Evolutionary conservation across 2,888 invertebrate species (phyloP).

Genomic region (Melinopterus prodromus): DNA sequence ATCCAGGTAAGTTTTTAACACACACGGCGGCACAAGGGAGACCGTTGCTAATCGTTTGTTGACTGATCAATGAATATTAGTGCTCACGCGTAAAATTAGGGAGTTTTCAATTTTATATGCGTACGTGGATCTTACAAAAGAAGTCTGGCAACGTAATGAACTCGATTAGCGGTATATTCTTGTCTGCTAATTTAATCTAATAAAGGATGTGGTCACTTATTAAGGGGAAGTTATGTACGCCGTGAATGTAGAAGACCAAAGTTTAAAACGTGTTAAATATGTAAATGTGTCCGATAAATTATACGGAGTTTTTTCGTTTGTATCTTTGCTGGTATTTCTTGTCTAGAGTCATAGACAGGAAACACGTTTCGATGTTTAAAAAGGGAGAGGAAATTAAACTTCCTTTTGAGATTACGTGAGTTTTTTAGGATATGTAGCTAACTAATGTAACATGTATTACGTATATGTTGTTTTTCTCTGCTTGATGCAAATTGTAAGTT

Average conservation of each 20-base stretch:
- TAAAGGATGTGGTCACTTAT: no score
- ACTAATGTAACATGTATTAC: background rate
- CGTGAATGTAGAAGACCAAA: no score
- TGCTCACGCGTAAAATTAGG: background rate
- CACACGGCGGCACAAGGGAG: background rate
- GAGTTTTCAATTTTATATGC: background rate
- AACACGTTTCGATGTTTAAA: no score
- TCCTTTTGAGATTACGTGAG: background rate
- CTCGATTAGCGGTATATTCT: background rate
- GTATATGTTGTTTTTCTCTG: background rate
- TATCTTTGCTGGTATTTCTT: no score
- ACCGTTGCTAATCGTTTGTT: background rate
- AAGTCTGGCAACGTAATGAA: background rate
- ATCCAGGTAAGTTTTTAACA: background rate
- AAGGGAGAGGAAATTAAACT: background rate
- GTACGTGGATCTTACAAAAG: background rate
- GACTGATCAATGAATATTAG: background rate
- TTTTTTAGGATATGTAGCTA: background rate
- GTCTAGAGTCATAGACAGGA: no score
- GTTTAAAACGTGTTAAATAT: background rate
- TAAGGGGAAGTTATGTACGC: no score
- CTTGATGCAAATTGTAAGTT: no score
- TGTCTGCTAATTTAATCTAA: background rate
- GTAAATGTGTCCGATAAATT: background rate
- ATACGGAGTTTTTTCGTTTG: background rate